Evolutionary conservation across 2,888 invertebrate species (phyloP).

Genomic region (Helicoverpa assulta): DNA sequence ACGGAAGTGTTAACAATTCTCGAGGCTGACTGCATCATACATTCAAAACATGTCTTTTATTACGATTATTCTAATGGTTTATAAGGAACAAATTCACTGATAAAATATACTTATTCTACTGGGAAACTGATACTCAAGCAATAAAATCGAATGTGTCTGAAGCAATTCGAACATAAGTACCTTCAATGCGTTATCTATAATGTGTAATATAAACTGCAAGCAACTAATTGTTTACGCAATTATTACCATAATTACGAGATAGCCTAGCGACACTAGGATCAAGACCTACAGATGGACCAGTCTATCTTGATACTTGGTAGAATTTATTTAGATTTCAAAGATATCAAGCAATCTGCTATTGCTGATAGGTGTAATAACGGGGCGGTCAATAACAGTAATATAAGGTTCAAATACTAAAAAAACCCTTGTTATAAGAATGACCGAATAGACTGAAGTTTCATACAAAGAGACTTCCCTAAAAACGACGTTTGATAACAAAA

Average conservation of each 20-base stretch:
- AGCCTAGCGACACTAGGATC: constrained; percentile 36
- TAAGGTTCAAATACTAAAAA: too few species aligned
- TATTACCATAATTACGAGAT: constrained; percentile 27
- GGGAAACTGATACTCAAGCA: constrained; percentile 1
- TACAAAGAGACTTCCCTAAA: too few species aligned
- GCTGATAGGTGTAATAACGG: too few species aligned
- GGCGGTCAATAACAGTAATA: too few species aligned
- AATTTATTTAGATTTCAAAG: background rate
- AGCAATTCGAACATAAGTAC: background rate
- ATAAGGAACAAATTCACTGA: constrained; percentile 21
- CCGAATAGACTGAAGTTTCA: too few species aligned
- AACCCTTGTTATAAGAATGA: too few species aligned
- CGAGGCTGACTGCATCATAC: background rate
- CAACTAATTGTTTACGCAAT: constrained; percentile 32
- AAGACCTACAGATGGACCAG: background rate
- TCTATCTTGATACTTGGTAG: constrained; percentile 3
- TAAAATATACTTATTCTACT: constrained; percentile 27
- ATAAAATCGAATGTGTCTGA: background rate
- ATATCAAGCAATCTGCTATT: background rate
- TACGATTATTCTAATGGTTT: constrained; percentile 10
- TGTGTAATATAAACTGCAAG: constrained; percentile 8
- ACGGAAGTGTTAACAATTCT: background rate
- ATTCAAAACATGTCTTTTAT: constrained; percentile 14
- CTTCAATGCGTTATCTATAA: constrained; percentile 9
- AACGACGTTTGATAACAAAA: too few species aligned